A percentile compares a stretch with the other conserved stretches of the same genome.
These are phyloP conservation scores for Bombus superbus DNA, from an alignment of 1,140 invertebrate genomes.

Conservation along the genomic window DNA sequence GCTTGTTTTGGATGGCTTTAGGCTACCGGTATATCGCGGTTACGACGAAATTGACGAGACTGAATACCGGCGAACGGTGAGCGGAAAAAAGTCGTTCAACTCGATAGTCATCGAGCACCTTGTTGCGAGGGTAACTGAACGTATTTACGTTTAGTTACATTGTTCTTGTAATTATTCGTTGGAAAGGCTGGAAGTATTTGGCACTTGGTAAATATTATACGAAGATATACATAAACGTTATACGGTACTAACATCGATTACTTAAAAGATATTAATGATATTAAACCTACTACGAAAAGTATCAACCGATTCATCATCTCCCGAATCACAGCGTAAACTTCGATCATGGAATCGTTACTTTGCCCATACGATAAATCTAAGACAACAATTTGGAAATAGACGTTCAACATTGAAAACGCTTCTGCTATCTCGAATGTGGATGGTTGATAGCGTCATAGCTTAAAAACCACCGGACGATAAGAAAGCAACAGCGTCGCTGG, in stretches of 20 bases:
- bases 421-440: neutral
- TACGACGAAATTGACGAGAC: slow-evolving; percentile 47
- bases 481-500: slow-evolving; percentile 54
- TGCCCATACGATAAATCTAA: neutral
- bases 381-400: neutral
- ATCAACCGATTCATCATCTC: neutral
- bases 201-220: no score
- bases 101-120: neutral
- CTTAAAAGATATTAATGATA: no score
- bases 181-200: no score
- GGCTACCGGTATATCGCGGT: slow-evolving; percentile 52
- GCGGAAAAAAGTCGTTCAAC: neutral
- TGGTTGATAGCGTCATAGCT: slow-evolving; percentile 41
- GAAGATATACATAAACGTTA: no score
- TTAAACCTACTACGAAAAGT: neutral
- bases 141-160: no score
- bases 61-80: neutral
- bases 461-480: slow-evolving; percentile 72
- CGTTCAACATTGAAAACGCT: neutral
- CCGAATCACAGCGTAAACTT: neutral
- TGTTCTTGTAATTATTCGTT: no score
- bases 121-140: no score
- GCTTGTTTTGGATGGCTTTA: slow-evolving; percentile 73
- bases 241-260: no score
- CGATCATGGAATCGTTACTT: neutral